phyloP scores from a whole-genome alignment of 2,888 invertebrate species.

The Sarcophaga carnaria region DNA sequence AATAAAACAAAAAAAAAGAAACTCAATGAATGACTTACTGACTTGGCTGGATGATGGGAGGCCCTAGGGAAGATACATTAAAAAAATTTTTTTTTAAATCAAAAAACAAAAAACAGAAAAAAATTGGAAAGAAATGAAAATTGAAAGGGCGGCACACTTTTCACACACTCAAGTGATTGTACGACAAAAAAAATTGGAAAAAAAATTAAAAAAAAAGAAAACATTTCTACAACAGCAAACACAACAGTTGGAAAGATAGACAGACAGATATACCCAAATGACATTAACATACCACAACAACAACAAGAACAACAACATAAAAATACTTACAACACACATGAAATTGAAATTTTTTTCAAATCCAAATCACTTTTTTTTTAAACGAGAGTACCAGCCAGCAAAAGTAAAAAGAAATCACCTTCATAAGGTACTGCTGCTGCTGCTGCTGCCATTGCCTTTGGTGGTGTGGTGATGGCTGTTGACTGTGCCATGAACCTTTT shows the following conservation, averaged over 20 bases:
- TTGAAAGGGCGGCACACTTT: conserved; percentile 59
- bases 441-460: not conserved
- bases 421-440: conserved; percentile 18
- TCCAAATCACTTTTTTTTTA: too few relatives aligned
- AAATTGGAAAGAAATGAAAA: conserved; percentile 15
- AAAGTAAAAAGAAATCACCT: conserved; percentile 21
- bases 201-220: not conserved
- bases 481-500: not conserved
- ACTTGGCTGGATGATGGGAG: not conserved
- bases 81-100: conserved; percentile 13
- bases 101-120: not conserved
- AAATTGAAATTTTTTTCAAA: too few relatives aligned
- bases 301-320: conserved; percentile 10
- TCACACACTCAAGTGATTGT: conserved; percentile 25
- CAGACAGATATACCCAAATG: conserved; percentile 8
- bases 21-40: conserved; percentile 8
- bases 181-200: not conserved
- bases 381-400: not conserved
- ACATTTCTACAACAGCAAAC: conserved; percentile 6
- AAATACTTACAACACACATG: not conserved
- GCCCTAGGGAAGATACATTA: conserved; percentile 49
- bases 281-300: conserved; percentile 53
- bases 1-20: not conserved
- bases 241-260: not conserved
- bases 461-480: too few relatives aligned